Evolutionary conservation across 2,888 invertebrate species (phyloP).

Genomic region (Agelastica alni): DNA sequence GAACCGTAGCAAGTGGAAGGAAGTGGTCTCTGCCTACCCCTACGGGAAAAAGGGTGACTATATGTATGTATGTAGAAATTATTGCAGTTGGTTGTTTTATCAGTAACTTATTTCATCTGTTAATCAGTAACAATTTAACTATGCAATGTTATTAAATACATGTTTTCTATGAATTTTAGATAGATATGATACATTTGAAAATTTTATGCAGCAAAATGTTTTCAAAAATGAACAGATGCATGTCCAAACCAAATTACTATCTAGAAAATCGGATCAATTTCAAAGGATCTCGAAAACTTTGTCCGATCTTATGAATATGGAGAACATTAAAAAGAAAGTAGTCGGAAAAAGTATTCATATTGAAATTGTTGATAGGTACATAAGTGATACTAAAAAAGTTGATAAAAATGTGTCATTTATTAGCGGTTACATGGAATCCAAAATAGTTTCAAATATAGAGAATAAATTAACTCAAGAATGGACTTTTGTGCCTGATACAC

Average conservation of each 20-base stretch:
- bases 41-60: no score
- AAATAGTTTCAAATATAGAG: conserved; percentile 22
- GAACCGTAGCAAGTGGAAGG: no score
- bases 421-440: conserved; percentile 43
- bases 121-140: no score
- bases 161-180: no score
- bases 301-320: conserved; percentile 48
- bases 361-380: conserved; percentile 34
- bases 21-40: no score
- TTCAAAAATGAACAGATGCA: no score
- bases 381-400: conserved; percentile 13
- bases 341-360: conserved; percentile 31
- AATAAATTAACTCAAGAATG: conserved; percentile 34
- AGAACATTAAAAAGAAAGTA: conserved; percentile 46
- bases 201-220: no score
- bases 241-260: conserved; percentile 33
- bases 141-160: no score
- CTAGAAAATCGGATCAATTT: conserved; percentile 38
- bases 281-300: conserved; percentile 45
- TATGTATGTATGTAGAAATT: no score
- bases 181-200: no score
- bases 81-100: no score
- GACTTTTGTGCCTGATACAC: conserved; percentile 38
- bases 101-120: no score
- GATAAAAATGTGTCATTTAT: conserved; percentile 40